Conservation (phyloP, 2,888 invertebrate species). For the Cheilosia vernalis region DNA sequence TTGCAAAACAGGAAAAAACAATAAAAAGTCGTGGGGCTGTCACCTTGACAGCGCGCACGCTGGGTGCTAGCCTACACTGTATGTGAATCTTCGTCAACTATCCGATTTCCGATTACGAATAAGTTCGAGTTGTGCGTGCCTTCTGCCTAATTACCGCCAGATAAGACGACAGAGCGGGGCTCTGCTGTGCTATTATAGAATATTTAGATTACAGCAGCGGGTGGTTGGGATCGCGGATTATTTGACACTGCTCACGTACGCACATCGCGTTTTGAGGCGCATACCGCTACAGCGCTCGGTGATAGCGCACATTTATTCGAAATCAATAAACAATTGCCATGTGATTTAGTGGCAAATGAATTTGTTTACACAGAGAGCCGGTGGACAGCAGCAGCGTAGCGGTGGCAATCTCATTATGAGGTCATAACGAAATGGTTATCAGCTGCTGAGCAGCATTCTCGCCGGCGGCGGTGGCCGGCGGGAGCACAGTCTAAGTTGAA, state of each 20-base stretch:
- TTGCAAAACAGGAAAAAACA: conserved; percentile 71
- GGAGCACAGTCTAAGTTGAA: conserved; percentile 30
- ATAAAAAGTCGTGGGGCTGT: conserved; percentile 32
- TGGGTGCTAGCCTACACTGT: conserved; percentile 27
- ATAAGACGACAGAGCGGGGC: conserved; percentile 40
- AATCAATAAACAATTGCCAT: conserved; percentile 67
- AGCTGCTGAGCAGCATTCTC: conserved; percentile 35
- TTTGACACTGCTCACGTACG: conserved; percentile 72
- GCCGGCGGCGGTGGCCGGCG: not conserved
- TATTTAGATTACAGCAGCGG: conserved; percentile 22
- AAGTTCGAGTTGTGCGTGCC: conserved; percentile 10
- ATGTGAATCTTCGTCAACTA: conserved; percentile 6
- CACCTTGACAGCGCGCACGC: conserved; percentile 32
- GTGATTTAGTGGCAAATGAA: conserved; percentile 71
- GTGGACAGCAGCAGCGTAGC: conserved; percentile 35
- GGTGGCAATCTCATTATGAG: conserved; percentile 66
- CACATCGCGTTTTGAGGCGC: conserved; percentile 34
- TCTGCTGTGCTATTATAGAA: not conserved
- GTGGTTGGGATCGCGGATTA: conserved; percentile 20
- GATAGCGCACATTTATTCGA: conserved; percentile 31
- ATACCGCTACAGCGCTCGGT: conserved; percentile 2
- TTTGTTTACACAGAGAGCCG: conserved; percentile 63
- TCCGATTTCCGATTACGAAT: not conserved
- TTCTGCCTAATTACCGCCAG: conserved; percentile 62
- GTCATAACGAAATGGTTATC: conserved; percentile 71